Evolutionary conservation across 2,888 invertebrate species (phyloP), one percentile per base, ranked within the genome.

Genomic region (Drosophila ustulata): DNA sequence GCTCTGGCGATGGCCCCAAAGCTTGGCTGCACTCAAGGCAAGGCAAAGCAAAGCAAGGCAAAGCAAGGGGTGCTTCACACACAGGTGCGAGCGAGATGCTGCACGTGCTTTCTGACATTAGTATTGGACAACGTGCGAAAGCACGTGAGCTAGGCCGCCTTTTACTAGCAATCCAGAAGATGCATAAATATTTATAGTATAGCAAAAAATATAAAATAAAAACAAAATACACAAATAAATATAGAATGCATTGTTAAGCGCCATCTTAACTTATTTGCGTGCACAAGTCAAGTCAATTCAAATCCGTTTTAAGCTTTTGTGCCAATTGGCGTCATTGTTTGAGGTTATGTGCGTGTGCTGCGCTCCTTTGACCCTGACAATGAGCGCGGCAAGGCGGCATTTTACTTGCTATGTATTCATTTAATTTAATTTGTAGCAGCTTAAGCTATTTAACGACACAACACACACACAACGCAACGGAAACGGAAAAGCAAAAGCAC

Each of bases 371-470:
- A 80, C 79, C 79, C 80, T 80, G 79, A 78, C 81, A 80, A 78
- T 80, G 78, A 76, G 78, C 37, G 37, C n/a, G 37, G 37, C n/a
- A n/a, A 37, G 37, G 37, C 59, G 64, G 59, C 56, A 70, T 75
- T 41, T 41, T 70, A 73, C 69, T 71, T 68, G 71, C 62, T 76
- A 76, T 69, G 82, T 77, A 65, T 81, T 81, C 82, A 71, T 77
- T 77, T 80, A 81, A 81, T 81, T 82, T 77, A 81, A 81, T 81
- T 81, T 81, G 79, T 73, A 64, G 72, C 78, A 75, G 75, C 79
- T 80, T 80, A 78, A 78, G 78, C 72, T 64, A 75, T 75, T 80
- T 80, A 80, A 80, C 75, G 78, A 46, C 59, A 18, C 70, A 70
- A 26, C 67, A 18, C 18, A 18, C 18, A 45, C 3, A 9, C 55